Base-by-base conservation (phyloP, 2,888 invertebrate species). In the Cyrtodaria siliqua region DNA sequence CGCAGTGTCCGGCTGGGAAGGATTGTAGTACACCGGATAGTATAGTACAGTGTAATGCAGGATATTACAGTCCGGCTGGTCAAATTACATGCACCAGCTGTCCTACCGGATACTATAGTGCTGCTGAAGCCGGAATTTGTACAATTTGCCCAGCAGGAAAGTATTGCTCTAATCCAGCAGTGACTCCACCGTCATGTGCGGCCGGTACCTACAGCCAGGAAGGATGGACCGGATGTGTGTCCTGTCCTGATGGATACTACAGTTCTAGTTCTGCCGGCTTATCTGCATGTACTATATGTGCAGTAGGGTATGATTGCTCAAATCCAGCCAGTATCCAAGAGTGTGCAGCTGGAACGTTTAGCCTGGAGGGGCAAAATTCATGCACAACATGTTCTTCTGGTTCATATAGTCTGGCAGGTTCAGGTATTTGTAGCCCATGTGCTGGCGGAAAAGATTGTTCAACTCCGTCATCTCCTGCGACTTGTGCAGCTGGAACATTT, bases 1-100 rank as follows among this genome's bases (percentile, higher is more conserved):
- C 83, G 0, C 40, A 75, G 44, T 89, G 88, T 60, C 86, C 85
- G n/a, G 84, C 87, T 55, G 89, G 89, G 86, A 56, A 24, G 74
- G 56, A 56, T 14, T 56, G 56, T 23, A 40, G 26, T 2, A 4
- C 29, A 6, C 6, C 56, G 14, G 38, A 4, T 4, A 29, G 29
- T 38, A 42, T 62, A n/a, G 24, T 44, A 2, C 57, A 75, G 23
- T 83, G 83, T 66, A 40, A 69, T 24, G 76, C 79, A 20, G 86
- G 86, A 27, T 73, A 63, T n/a, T 86, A 82, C 69, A 85, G 85
- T 68, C 24, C 55, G 20, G 73, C 57, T 23, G 83, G 84, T 4
- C 56, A 61, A 6, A 52, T 60, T n/a, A 62, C 74, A 2, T 88
- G 87, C 68, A 56, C 60, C 9, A 66, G 49, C 12, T 86, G 86